A percentile compares a stretch with the other conserved stretches of the same genome.
phyloP scores from a whole-genome alignment of 2,797 vertebrate species.

The Halcyon leucocephala region DNA sequence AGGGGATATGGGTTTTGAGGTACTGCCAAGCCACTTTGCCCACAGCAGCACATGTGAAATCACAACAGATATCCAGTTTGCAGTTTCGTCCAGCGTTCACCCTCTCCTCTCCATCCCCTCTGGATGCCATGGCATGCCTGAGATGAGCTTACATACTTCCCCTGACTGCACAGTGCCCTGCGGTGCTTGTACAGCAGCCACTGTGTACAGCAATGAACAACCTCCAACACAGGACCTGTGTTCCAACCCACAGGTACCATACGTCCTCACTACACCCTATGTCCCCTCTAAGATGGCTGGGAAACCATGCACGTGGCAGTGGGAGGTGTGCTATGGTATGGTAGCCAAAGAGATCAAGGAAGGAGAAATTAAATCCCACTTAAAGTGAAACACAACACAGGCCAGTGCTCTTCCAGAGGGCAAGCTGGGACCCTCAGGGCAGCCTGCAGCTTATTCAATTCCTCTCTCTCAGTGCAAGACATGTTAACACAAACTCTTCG shows the following conservation, averaged over 20 bases:
- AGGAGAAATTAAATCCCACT: not conserved
- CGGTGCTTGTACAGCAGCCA: not conserved
- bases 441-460: not conserved
- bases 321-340: not conserved
- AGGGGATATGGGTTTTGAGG: conserved; percentile 6
- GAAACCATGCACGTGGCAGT: accelerated
- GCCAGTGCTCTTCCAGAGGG: not conserved
- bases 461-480: not conserved
- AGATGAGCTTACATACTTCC: not conserved
- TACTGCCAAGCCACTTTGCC: conserved; percentile 31
- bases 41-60: not conserved
- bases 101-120: not conserved
- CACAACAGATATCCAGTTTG: not conserved
- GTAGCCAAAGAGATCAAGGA: not conserved
- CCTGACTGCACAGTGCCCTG: not conserved
- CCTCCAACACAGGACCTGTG: not conserved
- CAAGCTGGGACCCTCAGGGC: not conserved
- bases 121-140: not conserved
- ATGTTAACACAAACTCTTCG: not conserved
- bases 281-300: not conserved
- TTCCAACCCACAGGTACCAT: not conserved
- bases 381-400: not conserved
- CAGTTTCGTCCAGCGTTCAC: not conserved
- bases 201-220: accelerated
- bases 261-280: accelerated